phyloP scores from a whole-genome alignment of 1,140 invertebrate genomes.

The Cotesia glomerata region DNA sequence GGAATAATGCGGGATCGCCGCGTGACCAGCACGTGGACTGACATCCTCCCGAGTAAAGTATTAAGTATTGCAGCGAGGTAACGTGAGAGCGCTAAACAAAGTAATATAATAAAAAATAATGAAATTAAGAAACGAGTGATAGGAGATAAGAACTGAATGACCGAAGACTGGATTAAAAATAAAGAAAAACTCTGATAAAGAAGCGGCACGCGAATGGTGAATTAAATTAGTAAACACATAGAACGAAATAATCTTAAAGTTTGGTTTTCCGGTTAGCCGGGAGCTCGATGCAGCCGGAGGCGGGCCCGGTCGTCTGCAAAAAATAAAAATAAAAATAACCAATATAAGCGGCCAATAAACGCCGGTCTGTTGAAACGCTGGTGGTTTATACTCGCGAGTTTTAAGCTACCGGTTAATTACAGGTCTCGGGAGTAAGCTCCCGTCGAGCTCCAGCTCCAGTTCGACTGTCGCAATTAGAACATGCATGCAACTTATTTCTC shows the following conservation, averaged over 20 bases:
- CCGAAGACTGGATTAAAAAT: background rate
- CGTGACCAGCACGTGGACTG: no score
- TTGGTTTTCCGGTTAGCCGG: conserved; percentile 47
- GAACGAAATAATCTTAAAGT: conserved; percentile 29
- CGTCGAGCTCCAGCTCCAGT: no score
- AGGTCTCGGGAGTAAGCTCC: conserved; percentile 43
- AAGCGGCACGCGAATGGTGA: conserved; percentile 5
- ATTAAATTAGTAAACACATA: background rate
- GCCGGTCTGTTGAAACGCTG: conserved; percentile 46
- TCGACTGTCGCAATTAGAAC: no score
- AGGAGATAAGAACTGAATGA: background rate
- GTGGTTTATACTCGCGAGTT: conserved; percentile 45
- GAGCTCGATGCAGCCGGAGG: conserved; percentile 36
- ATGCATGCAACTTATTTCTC: no score
- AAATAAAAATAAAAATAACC: conserved; percentile 52
- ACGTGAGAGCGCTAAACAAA: no score
- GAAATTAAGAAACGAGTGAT: background rate
- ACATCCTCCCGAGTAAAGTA: no score
- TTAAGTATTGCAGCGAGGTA: no score
- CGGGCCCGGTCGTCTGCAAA: conserved; percentile 29
- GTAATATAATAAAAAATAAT: background rate
- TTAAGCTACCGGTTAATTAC: conserved; percentile 64
- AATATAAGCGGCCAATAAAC: conserved; percentile 60
- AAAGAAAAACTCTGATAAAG: background rate
- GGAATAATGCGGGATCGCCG: no score